These are phyloP conservation scores for Neoaliturus tenellus DNA, from an alignment of 2,888 invertebrate species.

Conservation along the genomic window DNA sequence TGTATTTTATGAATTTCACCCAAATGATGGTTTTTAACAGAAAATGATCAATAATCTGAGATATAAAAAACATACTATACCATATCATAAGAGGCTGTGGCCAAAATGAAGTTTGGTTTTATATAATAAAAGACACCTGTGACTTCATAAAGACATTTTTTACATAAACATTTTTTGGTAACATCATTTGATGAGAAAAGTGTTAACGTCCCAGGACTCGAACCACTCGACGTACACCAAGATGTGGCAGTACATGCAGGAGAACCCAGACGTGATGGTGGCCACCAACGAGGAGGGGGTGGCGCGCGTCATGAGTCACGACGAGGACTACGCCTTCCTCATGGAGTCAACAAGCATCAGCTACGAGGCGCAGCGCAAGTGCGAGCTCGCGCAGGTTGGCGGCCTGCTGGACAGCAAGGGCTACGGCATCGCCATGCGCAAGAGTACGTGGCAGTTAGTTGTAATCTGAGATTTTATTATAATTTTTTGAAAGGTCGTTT, in stretches of 20 bases:
- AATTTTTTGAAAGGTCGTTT: no score
- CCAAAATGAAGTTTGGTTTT: no score
- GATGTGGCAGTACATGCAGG: conserved; percentile 88
- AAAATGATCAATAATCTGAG: no score
- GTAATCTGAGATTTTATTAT: no score
- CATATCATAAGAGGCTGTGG: no score
- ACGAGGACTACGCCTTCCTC: conserved; percentile 86
- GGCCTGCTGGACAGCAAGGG: conserved; percentile 88
- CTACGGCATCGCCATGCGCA: conserved; percentile 91
- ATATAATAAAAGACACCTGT: no score
- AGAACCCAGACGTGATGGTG: conserved; percentile 78
- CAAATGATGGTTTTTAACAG: no score
- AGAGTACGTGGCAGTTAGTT: conserved; percentile 81
- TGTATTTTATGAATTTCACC: no score
- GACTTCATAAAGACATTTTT: no score
- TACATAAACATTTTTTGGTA: no score
- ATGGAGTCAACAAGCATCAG: conserved; percentile 95
- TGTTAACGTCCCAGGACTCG: conserved; percentile 86
- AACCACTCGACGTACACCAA: conserved; percentile 85
- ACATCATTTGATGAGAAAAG: no score
- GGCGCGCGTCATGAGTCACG: conserved; percentile 75
- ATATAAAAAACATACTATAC: no score
- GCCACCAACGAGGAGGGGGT: conserved; percentile 80
- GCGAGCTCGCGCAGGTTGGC: conserved; percentile 84
- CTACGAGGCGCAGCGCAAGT: conserved; percentile 86